These are phyloP conservation scores for Seira ritae DNA, from an alignment of 2,888 invertebrate species.

Conservation along the genomic window DNA sequence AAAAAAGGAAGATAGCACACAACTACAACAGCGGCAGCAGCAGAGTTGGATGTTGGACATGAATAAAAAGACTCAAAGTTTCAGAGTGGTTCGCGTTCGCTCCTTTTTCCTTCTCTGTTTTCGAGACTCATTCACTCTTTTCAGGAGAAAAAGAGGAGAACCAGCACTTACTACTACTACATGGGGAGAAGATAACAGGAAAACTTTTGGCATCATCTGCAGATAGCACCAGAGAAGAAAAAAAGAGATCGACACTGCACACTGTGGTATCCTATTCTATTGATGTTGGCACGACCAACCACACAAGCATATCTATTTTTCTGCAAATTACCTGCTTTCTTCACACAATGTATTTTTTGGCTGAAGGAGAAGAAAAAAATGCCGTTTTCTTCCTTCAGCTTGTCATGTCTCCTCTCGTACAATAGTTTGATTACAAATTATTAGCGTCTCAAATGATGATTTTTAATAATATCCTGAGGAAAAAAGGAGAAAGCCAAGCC, in stretches of 20 bases:
- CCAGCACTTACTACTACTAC: slow-evolving; percentile 23
- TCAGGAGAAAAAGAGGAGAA: slow-evolving; percentile 39
- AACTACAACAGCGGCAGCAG: slow-evolving; percentile 23
- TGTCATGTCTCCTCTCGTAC: slow-evolving; percentile 35
- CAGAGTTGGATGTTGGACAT: neutral
- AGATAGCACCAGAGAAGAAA: slow-evolving; percentile 9
- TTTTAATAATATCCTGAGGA: slow-evolving; percentile 1
- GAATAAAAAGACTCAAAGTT: neutral
- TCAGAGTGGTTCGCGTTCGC: slow-evolving; percentile 29
- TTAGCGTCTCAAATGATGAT: slow-evolving; percentile 19
- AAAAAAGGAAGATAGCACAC: slow-evolving; percentile 27
- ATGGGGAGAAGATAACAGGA: slow-evolving; percentile 55
- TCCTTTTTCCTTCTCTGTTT: slow-evolving; percentile 24
- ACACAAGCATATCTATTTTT: slow-evolving; percentile 46
- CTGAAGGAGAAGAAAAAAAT: slow-evolving; percentile 37
- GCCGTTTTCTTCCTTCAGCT: slow-evolving; percentile 40
- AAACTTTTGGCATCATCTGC: slow-evolving; percentile 65
- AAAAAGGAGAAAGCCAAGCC: slow-evolving; percentile 1
- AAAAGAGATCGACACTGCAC: slow-evolving; percentile 50
- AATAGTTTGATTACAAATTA: slow-evolving; percentile 61
- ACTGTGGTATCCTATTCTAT: slow-evolving; percentile 57
- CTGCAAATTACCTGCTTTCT: slow-evolving; percentile 62
- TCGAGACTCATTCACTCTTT: slow-evolving; percentile 26
- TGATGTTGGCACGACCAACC: slow-evolving; percentile 60
- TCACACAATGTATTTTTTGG: slow-evolving; percentile 42